These are phyloP conservation scores for Aptenodytes patagonicus DNA, from an alignment of 2,113 vertebrate genomes.

Conservation along the genomic window DNA sequence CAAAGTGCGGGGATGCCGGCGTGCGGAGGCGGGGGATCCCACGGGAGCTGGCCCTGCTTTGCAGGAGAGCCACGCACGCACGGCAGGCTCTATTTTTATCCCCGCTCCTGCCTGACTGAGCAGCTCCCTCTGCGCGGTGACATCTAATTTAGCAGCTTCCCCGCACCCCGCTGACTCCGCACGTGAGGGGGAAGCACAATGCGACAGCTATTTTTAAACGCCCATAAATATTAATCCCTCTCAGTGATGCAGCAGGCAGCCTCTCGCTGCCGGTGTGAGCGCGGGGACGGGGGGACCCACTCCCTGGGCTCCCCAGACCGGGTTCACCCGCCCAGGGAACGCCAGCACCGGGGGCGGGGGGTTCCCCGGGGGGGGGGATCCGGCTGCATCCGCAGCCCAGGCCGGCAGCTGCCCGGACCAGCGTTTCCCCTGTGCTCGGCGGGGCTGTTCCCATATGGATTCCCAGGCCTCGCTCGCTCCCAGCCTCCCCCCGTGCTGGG, in stretches of 20 bases:
- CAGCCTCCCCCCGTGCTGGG: background rate
- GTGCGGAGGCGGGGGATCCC: conserved; percentile 35
- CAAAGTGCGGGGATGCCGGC: background rate
- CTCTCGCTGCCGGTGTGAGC: background rate
- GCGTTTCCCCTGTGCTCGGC: rapidly evolving
- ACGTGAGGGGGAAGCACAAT: conserved; percentile 69
- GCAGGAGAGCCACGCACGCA: conserved; percentile 6
- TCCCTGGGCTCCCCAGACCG: background rate
- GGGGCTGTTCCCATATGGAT: background rate
- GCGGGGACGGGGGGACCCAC: background rate
- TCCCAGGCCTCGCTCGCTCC: background rate
- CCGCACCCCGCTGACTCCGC: conserved; percentile 63
- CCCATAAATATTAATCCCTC: conserved; percentile 64
- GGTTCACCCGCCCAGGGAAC: background rate
- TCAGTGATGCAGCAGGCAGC: conserved; percentile 38
- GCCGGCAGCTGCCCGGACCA: background rate
- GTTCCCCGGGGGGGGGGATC: background rate
- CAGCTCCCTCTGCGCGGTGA: conserved; percentile 51
- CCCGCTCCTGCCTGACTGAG: conserved; percentile 29
- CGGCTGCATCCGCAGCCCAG: background rate
- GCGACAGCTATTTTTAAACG: conserved; percentile 63
- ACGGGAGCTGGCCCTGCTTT: background rate
- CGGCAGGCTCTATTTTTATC: conserved; percentile 65
- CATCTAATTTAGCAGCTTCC: conserved; percentile 69
- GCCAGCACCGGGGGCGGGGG: background rate